These are phyloP conservation scores for Platygyra sinensis DNA, from an alignment of 64 coral and sea anemone species.

Conservation along the genomic window DNA sequence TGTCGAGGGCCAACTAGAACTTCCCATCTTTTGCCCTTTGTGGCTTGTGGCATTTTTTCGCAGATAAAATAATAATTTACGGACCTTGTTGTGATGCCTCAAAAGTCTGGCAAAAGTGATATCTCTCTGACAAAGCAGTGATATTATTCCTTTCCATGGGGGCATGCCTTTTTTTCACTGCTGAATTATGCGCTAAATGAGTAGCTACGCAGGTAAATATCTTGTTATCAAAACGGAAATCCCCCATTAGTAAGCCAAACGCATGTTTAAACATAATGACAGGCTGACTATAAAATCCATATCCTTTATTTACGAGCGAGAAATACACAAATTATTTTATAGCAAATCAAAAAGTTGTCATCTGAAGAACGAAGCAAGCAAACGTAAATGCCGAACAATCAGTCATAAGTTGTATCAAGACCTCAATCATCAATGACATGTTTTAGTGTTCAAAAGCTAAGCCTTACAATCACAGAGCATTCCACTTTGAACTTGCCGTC, in stretches of 20 bases:
- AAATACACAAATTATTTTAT: constrained; percentile 12
- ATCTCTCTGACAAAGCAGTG: background rate
- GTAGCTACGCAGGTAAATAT: background rate
- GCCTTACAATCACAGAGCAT: too few relatives aligned
- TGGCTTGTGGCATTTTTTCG: constrained; percentile 1
- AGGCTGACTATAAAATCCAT: background rate
- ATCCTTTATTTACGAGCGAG: background rate
- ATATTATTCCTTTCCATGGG: background rate
- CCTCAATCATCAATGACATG: too few relatives aligned
- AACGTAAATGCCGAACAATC: background rate
- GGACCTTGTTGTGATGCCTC: background rate
- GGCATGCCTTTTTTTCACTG: background rate
- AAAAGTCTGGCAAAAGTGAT: background rate
- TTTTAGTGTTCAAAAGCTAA: too few relatives aligned
- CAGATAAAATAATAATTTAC: background rate
- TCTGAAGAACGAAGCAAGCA: background rate
- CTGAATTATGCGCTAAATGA: background rate
- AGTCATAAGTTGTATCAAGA: too few relatives aligned
- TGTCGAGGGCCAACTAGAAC: background rate
- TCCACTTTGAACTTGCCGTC: too few relatives aligned
- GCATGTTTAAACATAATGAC: background rate
- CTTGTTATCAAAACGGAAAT: constrained; percentile 17
- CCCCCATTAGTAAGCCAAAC: constrained; percentile 12
- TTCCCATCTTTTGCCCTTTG: background rate
- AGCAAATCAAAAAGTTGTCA: background rate